Evolutionary conservation across 2,888 invertebrate genomes (phyloP).

Genomic region (Actias luna): DNA sequence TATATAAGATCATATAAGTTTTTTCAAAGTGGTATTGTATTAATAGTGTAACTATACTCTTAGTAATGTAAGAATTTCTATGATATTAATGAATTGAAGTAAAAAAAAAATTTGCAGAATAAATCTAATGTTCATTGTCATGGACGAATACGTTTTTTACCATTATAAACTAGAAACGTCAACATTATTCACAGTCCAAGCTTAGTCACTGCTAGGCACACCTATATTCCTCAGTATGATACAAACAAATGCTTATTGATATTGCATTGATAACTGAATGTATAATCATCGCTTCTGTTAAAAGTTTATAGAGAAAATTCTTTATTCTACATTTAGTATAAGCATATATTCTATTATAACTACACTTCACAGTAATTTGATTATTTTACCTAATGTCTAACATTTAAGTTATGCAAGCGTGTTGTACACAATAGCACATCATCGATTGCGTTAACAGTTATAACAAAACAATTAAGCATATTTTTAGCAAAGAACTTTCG

Average conservation of each 20-base stretch:
- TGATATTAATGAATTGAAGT: too few species aligned
- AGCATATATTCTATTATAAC: not conserved
- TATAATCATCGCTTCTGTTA: not conserved
- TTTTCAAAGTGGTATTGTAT: not conserved
- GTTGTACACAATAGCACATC: constrained; percentile 13
- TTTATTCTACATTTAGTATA: not conserved
- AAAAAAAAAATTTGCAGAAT: too few species aligned
- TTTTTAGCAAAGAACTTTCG: constrained; percentile 28
- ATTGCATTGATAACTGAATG: not conserved
- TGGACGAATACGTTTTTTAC: too few species aligned
- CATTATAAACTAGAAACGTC: too few species aligned
- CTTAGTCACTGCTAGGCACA: not conserved
- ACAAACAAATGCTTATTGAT: not conserved
- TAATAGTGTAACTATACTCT: too few species aligned
- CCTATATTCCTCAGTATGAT: not conserved
- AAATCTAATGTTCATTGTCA: too few species aligned
- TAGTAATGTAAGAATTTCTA: too few species aligned
- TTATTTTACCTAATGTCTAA: constrained; percentile 20
- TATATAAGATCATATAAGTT: not conserved
- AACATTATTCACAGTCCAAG: too few species aligned
- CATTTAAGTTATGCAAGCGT: constrained; percentile 9
- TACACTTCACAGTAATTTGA: not conserved
- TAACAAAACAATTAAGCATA: constrained; percentile 30
- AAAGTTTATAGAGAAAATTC: not conserved
- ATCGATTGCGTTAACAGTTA: constrained; percentile 10